These are phyloP conservation scores for Megaceryle maxima DNA, from an alignment of 2,113 vertebrate species.

Conservation along the genomic window DNA sequence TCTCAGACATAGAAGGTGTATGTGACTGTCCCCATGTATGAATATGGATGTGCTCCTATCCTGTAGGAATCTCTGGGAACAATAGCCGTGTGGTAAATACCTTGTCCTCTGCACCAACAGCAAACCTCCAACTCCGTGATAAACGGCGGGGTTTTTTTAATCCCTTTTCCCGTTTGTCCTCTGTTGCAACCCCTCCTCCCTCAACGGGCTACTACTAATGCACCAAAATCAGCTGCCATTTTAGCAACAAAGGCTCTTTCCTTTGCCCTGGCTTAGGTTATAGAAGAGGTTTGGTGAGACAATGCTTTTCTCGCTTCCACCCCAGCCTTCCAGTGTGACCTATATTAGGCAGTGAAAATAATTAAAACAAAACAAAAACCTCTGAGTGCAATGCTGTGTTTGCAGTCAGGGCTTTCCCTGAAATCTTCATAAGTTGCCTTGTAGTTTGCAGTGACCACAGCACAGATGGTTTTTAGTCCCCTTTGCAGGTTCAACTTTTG, in stretches of 20 bases:
- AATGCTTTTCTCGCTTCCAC: background rate
- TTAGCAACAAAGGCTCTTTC: background rate
- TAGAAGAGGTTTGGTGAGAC: background rate
- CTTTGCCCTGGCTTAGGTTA: background rate
- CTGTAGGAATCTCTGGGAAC: conserved; percentile 2
- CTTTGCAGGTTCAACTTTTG: background rate
- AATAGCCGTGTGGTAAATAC: background rate
- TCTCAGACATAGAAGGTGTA: background rate
- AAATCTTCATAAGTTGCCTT: background rate
- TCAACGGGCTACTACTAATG: background rate
- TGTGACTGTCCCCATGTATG: background rate
- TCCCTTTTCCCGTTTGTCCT: background rate
- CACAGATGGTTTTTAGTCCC: background rate
- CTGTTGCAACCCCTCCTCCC: background rate
- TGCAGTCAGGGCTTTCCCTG: background rate
- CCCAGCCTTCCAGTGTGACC: background rate
- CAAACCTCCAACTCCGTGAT: background rate
- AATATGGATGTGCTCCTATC: background rate
- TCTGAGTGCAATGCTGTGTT: background rate
- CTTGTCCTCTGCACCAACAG: background rate
- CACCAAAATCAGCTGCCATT: background rate
- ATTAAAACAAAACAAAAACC: background rate
- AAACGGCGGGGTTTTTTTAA: background rate
- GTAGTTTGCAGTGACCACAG: background rate
- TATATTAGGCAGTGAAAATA: fast-evolving